Evolutionary conservation across 2,797 vertebrate species (phyloP), one percentile per base, ranked within the genome.

Genomic region (Zenarchopterus dispar): DNA sequence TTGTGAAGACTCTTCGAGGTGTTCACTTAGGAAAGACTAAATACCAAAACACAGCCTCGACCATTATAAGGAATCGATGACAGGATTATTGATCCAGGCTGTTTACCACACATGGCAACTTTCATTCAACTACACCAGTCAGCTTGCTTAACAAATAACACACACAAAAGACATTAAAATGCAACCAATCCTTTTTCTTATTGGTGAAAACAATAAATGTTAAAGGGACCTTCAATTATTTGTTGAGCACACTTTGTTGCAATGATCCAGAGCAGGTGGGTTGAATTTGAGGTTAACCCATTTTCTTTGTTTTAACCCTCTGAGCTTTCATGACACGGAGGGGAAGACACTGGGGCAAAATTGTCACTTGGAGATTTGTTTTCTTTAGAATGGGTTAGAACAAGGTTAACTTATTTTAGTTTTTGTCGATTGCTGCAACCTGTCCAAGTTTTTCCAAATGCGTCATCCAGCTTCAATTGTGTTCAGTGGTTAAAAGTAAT

Each of bases 191-290:
- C 28, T 72, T 54, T n/a, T 66, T 68, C n/a, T 56, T 28, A 60
- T 45, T 44, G 36, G 72, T 87, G 86, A 89, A 88, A 89, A 90
- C 88, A 91, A 87, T 93, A 93, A 91, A 93, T 52, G 93, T 93
- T 94, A 94, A 94, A 94, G 93, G 93, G 93, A 94, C 93, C 85
- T 89, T 82, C 26, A 55, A 54, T 50, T 55, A 69, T 56, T 59
- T 79, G 45, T 63, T 21, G 61, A 69, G 58, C 61, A 62, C 58
- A 48, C 63, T 71, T 73, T 13, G 18, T 22, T 68, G 59, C 51
- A 61, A 69, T 57, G 56, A 78, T 69, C 67, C 68, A 69, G 54
- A 72, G 72, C 44, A 62, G 59, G 24, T 60, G 47, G 57, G 62
- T 44, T 59, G 39, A 87, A 87, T 87, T 89, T 82, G 70, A 78